Evolutionary conservation across 2,888 invertebrate genomes (phyloP), one percentile per base, ranked within the genome.

Genomic region (Yponomeuta malinellus): DNA sequence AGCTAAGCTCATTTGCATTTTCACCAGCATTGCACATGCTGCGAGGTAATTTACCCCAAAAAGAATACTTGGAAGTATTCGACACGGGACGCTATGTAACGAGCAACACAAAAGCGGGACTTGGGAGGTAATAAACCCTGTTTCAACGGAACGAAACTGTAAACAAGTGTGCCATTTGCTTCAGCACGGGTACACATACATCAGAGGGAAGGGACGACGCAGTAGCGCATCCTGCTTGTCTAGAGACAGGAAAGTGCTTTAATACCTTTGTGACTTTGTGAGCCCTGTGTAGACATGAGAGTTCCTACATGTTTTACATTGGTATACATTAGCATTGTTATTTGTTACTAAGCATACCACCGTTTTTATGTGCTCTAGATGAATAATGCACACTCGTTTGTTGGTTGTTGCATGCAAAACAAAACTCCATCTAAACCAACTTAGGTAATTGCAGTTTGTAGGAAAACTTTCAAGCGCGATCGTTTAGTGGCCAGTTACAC

Each of bases 61-160:
- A 43, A 67, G 67, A 67, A 67, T 67, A 67, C 67, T 43, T 59
- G 15, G 37, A 33, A 67, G 64, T 64, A 67, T 15, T n/a, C n/a
- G 43, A 23, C 48, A 67, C 43, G 67, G 67, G 67, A 31, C 37
- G 31, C 31, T 64, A 64, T 59, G 70, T 71, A 66, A 65, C 64
- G 31, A n/a, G n/a, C 43, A 52, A 69, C 63, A 71, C 66, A 71
- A 83, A 84, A 83, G 81, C 81, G 81, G 59, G 52, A 48, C 70
- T 63, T n/a, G 48, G 23, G 78, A 82, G 79, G 83, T 82, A 85
- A 86, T 88, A 87, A 87, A 87, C 83, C 80, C 79, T 77, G 79
- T 83, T 85, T 81, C 80, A 80, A 78, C 78, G 77, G 76, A 81
- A 83, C 80, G 79, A 81, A 80, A 82, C 83, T 78, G 81, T 83